Evolutionary conservation across 2,797 vertebrate genomes (phyloP).

Genomic region (Enteromius trimaculatus): DNA sequence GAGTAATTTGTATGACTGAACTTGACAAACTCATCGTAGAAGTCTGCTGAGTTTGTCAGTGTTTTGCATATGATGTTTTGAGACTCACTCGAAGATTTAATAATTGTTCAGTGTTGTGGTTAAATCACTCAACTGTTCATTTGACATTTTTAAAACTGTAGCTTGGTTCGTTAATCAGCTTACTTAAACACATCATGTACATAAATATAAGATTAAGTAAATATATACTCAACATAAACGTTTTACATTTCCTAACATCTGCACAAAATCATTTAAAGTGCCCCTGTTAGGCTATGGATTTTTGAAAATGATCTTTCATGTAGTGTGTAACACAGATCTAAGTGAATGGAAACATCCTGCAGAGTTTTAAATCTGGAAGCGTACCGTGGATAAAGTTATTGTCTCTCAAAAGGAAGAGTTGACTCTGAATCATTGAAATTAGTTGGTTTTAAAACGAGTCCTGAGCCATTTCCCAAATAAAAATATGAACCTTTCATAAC

Average conservation of each 20-base stretch:
- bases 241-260: neutral
- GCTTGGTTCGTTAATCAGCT: neutral
- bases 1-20: neutral
- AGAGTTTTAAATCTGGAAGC: too few species aligned
- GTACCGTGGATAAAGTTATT: too few species aligned
- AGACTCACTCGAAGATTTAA: neutral
- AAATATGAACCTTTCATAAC: too few species aligned
- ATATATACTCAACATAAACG: neutral
- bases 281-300: too few species aligned
- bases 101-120: neutral
- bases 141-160: neutral
- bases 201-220: neutral
- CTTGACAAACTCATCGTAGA: neutral
- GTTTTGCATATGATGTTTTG: neutral
- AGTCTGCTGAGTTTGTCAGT: neutral
- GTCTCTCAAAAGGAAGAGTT: too few species aligned
- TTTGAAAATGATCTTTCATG: too few species aligned
- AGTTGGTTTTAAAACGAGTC: too few species aligned
- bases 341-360: too few species aligned
- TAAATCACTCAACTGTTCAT: neutral
- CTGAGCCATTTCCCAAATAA: too few species aligned
- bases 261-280: too few species aligned
- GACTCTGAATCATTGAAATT: too few species aligned
- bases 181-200: neutral
- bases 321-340: too few species aligned